phyloP scores from a whole-genome alignment of 2,113 vertebrate genomes.

The Bombycilla garrulus region DNA sequence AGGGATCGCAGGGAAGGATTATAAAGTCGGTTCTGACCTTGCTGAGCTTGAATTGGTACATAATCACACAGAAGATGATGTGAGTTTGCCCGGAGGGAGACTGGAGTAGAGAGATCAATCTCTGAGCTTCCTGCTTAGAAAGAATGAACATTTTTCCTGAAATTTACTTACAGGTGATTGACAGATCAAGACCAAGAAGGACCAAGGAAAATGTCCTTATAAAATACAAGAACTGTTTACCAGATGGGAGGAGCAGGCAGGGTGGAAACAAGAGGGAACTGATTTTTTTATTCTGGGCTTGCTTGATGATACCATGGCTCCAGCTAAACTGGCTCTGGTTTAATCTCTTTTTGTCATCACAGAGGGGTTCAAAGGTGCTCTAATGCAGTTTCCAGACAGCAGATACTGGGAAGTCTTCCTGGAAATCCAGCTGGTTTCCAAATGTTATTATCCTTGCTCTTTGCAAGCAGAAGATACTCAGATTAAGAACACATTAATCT shows the following conservation, averaged over 20 bases:
- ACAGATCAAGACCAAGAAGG: not conserved
- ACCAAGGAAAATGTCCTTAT: not conserved
- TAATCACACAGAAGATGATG: not conserved
- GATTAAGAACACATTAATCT: not conserved
- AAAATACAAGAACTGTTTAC: not conserved
- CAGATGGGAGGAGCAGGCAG: not conserved
- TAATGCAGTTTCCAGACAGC: not conserved
- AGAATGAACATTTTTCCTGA: not conserved
- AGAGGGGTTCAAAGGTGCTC: not conserved
- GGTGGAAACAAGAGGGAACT: not conserved
- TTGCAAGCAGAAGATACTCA: not conserved
- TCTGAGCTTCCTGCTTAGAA: not conserved
- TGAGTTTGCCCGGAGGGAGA: not conserved
- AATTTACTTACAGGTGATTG: not conserved
- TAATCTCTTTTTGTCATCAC: not conserved
- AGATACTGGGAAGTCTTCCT: not conserved
- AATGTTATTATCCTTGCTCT: not conserved
- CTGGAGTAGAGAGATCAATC: not conserved
- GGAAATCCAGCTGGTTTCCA: not conserved
- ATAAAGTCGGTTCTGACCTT: not conserved
- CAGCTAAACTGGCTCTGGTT: not conserved
- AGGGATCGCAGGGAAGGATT: slow-evolving; percentile 7
- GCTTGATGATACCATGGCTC: not conserved
- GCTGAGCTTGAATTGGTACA: not conserved
- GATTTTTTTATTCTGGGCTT: not conserved